Evolutionary conservation across 2,113 vertebrate genomes (phyloP), one percentile per base, ranked within the genome.

Genomic region (Phyllostomus discolor): DNA sequence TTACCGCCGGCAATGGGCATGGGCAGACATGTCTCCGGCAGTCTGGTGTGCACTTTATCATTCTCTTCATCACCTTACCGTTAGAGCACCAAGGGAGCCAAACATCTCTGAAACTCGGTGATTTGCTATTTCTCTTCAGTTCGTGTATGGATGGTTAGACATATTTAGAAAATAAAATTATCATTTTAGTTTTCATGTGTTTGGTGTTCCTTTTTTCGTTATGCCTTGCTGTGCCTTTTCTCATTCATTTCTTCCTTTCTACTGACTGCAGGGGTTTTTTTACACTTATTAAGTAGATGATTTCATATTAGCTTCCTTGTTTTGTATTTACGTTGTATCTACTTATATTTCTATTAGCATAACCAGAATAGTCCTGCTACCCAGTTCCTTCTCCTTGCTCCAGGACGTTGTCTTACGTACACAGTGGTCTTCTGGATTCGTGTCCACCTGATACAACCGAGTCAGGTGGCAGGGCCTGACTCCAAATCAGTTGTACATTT

Each of bases 101-200:
- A 72, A 72, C 82, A 1, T 54, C 50, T 46, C 66, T 1, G 41
- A 92, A 92, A 96, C 2, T 8, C 67, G 59, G 69, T n/a, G 59
- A 33, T 86, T 97, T 96, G 93, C 28, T 88, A 96, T 91, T 84
- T 88, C 90, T 96, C 97, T 97, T 95, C 85, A 96, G 80, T 41
- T 92, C 97, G 93, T 92, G 91, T 97, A 86, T 50, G 64, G 38
- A 76, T 88, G 70, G 62, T 93, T 82, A 89, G 92, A 96, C 52
- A 82, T 50, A 91, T 82, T 64, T 48, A 75, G 66, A 73, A 96
- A 97, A 46, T 43, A 87, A 59, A 41, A 54, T 24, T 28, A 35
- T 89, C 9, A n/a, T 83, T 76, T 43, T 82, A 38, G 19, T 76
- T 70, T 78, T 78, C 20, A 50, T 70, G 24, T 7, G 59, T 79